A percentile compares a stretch with the other conserved stretches of the same genome.
These are phyloP conservation scores for Myodes glareolus DNA, from an alignment of 2,113 vertebrate species.

Conservation along the genomic window DNA sequence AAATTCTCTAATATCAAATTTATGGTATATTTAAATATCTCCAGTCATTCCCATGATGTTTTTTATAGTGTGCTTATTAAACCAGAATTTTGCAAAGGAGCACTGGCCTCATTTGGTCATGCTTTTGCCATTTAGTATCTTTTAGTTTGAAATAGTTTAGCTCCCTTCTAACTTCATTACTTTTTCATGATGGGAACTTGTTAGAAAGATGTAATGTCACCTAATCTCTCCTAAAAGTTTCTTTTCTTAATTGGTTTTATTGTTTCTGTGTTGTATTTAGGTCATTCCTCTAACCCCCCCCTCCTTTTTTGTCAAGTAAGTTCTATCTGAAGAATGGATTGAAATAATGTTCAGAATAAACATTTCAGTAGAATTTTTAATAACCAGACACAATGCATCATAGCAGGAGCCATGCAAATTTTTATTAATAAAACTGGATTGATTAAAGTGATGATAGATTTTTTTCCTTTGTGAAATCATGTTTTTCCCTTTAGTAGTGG, in stretches of 20 bases:
- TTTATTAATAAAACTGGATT: background rate
- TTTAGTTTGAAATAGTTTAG: background rate
- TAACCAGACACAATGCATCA: background rate
- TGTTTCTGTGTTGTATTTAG: background rate
- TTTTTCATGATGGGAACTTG: background rate
- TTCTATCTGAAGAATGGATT: background rate
- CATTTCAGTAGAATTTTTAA: background rate
- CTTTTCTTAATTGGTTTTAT: background rate
- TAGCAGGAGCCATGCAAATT: background rate
- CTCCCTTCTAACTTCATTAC: background rate
- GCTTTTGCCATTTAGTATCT: background rate
- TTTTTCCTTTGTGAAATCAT: background rate
- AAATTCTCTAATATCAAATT: background rate
- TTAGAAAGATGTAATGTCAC: background rate
- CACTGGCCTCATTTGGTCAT: background rate
- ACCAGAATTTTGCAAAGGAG: background rate
- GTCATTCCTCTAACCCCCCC: background rate
- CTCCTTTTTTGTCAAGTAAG: conserved; percentile 38
- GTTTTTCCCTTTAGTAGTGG: background rate
- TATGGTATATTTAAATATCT: background rate
- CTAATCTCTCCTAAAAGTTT: background rate
- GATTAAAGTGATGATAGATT: background rate
- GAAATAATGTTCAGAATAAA: background rate
- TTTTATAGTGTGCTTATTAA: background rate
- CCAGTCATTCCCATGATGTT: background rate